Percentiles rank a stretch among this genome's conserved stretches.
phyloP scores from a whole-genome alignment of 1,140 invertebrate genomes.

The Brachionus sp. region DNA sequence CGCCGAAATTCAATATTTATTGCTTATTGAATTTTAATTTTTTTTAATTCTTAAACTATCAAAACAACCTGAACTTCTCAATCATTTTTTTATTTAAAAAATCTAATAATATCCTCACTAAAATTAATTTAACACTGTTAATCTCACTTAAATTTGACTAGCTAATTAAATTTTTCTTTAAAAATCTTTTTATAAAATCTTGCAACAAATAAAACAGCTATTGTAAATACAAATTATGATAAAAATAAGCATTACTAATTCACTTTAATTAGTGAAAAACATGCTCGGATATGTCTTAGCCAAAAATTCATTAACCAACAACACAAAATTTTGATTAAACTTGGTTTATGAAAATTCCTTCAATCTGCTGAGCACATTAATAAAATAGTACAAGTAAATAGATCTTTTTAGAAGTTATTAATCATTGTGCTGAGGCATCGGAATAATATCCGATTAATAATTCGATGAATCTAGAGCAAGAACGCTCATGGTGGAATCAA shows the following conservation, averaged over 20 bases:
- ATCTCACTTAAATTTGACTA: no score
- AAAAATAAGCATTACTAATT: not conserved
- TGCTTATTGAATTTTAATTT: not conserved
- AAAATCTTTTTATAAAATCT: no score
- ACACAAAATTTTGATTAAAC: not conserved
- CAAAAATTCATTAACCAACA: not conserved
- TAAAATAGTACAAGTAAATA: not conserved
- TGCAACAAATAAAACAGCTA: no score
- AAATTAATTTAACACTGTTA: no score
- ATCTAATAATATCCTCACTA: no score
- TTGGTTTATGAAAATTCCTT: not conserved
- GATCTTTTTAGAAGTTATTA: not conserved
- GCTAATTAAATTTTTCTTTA: no score
- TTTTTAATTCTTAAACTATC: not conserved
- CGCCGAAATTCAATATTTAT: conserved; percentile 34
- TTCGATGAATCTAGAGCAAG: not conserved
- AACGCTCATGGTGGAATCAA: not conserved
- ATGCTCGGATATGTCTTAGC: not conserved
- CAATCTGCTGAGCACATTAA: not conserved
- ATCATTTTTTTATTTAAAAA: no score
- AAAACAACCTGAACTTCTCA: not conserved
- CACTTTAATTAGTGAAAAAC: not conserved
- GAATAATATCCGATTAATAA: not conserved
- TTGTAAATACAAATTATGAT: no score
- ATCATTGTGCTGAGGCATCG: not conserved